These are phyloP conservation scores for Sandelia bainsii DNA, from an alignment of 2,797 vertebrate genomes.

Conservation along the genomic window DNA sequence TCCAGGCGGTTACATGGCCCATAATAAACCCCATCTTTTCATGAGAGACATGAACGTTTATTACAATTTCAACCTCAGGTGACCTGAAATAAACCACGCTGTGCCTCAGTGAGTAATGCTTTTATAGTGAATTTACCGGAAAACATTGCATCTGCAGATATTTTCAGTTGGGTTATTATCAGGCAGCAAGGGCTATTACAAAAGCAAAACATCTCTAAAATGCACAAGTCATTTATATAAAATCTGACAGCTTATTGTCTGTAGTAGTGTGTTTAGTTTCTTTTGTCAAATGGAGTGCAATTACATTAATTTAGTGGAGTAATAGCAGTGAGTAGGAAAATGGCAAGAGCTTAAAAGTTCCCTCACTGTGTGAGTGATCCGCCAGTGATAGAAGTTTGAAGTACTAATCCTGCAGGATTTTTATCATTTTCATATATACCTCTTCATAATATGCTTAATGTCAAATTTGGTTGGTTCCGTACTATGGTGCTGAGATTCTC, in stretches of 20 bases:
- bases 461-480: not conserved
- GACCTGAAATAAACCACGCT: slow-evolving; percentile 20
- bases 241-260: slow-evolving; percentile 16
- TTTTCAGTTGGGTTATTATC: slow-evolving; percentile 4
- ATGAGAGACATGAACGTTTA: slow-evolving; percentile 25
- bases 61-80: slow-evolving; percentile 33
- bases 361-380: not conserved
- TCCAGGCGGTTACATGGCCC: slow-evolving; percentile 9
- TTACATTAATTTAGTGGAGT: slow-evolving; percentile 14
- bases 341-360: not conserved
- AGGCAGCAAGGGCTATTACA: not conserved
- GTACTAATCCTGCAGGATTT: not conserved
- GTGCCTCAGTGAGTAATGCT: slow-evolving; percentile 12
- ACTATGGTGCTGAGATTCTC: slow-evolving; percentile 16
- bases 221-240: not conserved
- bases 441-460: slow-evolving; percentile 8
- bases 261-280: slow-evolving; percentile 1
- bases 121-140: slow-evolving; percentile 19
- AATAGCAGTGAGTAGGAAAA: slow-evolving; percentile 16
- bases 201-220: slow-evolving; percentile 11
- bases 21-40: slow-evolving; percentile 37
- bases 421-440: slow-evolving; percentile 3
- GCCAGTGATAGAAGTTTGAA: slow-evolving; percentile 26
- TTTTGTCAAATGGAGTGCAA: not conserved
- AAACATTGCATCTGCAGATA: slow-evolving; percentile 4